Evolutionary conservation across 1,140 invertebrate species (phyloP), one percentile per base, ranked within the genome.

Genomic region (Melitaea cinxia): DNA sequence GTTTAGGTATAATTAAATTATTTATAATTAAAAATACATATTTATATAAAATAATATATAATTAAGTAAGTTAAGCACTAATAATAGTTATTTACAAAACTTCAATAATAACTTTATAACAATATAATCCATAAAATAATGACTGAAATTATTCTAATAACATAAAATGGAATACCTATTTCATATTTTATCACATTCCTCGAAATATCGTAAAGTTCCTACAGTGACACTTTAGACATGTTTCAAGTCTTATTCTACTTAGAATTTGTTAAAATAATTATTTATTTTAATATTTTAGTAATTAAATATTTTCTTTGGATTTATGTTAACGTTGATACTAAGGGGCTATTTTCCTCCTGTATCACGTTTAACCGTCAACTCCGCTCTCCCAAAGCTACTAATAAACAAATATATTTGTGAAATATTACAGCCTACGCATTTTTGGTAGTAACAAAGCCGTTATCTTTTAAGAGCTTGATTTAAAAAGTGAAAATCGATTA

Each of bases 81-180:
- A 5, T 59, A 39, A 56, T 54, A 72, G 61, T 63, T 80, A 82
- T 83, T 76, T 78, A 83, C 78, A 83, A 76, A 73, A 61, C 19
- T 59, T 72, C 68, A 73, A 69, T 57, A 70, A 75, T 67, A 77
- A 77, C 54, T 65, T 69, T 68, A 63, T 73, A 79, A 77, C 65
- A 73, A 69, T 73, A 75, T 65, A 52, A 75, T 60, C 57, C 57
- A 69, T 80, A 82, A 64, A 79, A 75, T 82, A 77, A 77, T 82
- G 82, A 84, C 82, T 85, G 69, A 69, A 70, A 73, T 74, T 72
- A 77, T 24, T 56, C 52, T 64, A 59, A 21, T 30, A 54, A 52
- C 59, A 28, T 62, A 75, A 50, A 71, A 65, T 52, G 55, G 69
- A 74, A 73, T 76, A 76, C 55, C 59, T 73, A 75, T 66, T 60